These are phyloP conservation scores for Acanthosepion lycidas DNA, from an alignment of 2,888 invertebrate genomes.

Conservation along the genomic window DNA sequence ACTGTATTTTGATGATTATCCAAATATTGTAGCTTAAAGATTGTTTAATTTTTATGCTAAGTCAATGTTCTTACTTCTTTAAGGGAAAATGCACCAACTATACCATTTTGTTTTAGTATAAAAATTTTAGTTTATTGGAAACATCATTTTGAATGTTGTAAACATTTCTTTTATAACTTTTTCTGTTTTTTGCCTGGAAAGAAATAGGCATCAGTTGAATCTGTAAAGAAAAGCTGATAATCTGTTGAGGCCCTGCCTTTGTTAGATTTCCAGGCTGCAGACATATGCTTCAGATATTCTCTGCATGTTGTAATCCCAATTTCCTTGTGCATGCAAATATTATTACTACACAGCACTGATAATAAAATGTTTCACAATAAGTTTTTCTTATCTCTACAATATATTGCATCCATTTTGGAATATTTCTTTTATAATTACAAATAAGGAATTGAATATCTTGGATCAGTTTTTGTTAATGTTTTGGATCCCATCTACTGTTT, in stretches of 20 bases:
- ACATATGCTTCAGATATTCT: neutral
- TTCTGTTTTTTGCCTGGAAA: neutral
- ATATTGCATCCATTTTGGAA: neutral
- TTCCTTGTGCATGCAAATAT: conserved; percentile 11
- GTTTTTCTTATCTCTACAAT: neutral
- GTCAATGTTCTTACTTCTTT: neutral
- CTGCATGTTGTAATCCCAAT: neutral
- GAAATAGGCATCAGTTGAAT: neutral
- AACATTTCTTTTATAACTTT: neutral
- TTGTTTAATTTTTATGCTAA: neutral
- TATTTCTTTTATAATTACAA: neutral
- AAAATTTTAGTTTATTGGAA: neutral
- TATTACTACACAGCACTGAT: neutral
- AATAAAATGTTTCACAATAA: neutral
- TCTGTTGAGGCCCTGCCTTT: neutral
- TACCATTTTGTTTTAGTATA: neutral
- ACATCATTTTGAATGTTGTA: neutral
- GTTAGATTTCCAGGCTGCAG: neutral
- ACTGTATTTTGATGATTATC: neutral
- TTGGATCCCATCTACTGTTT: neutral
- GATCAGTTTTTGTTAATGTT: neutral
- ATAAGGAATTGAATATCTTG: neutral
- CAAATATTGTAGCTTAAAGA: neutral
- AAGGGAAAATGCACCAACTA: neutral
- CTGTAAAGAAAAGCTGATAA: conserved; percentile 25